Evolutionary conservation across 2,888 invertebrate genomes (phyloP).

Genomic region (Digitonthophagus gazella): DNA sequence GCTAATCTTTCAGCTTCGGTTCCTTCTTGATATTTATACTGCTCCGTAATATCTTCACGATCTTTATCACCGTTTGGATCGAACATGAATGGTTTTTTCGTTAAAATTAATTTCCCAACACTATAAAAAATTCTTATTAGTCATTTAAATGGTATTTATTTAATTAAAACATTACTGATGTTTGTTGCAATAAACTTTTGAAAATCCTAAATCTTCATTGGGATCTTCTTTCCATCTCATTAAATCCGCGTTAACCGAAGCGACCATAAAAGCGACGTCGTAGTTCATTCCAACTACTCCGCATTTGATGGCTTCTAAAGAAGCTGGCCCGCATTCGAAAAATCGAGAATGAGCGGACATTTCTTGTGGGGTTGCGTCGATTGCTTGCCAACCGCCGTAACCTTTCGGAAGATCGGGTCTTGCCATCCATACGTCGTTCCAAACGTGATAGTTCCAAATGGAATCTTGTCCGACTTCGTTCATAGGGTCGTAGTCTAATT

Average conservation of each 20-base stretch:
- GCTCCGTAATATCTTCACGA: conserved; percentile 65
- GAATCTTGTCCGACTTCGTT: conserved; percentile 71
- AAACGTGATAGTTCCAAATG: conserved; percentile 87
- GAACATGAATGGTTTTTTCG: conserved; percentile 70
- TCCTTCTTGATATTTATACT: conserved; percentile 74
- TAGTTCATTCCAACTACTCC: conserved; percentile 73
- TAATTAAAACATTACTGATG: conserved; percentile 61
- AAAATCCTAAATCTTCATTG: conserved; percentile 61
- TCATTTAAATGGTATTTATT: background rate
- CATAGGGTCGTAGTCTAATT: conserved; percentile 65
- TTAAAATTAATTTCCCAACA: conserved; percentile 71
- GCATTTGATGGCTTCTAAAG: conserved; percentile 72
- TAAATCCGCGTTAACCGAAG: conserved; percentile 81
- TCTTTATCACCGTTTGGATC: conserved; percentile 72
- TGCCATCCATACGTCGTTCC: conserved; percentile 87
- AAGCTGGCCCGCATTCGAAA: conserved; percentile 78
- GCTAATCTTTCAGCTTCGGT: conserved; percentile 70
- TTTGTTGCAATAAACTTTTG: conserved; percentile 69
- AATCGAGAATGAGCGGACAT: conserved; percentile 60
- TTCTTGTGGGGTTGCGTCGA: conserved; percentile 85
- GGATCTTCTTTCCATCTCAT: conserved; percentile 75
- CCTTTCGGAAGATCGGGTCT: conserved; percentile 71
- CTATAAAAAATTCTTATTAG: conserved; percentile 49
- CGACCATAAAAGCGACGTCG: conserved; percentile 75
- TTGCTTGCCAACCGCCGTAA: conserved; percentile 88